phyloP scores from a whole-genome alignment of 2,888 invertebrate genomes.

The Agriopis leucophaearia region DNA sequence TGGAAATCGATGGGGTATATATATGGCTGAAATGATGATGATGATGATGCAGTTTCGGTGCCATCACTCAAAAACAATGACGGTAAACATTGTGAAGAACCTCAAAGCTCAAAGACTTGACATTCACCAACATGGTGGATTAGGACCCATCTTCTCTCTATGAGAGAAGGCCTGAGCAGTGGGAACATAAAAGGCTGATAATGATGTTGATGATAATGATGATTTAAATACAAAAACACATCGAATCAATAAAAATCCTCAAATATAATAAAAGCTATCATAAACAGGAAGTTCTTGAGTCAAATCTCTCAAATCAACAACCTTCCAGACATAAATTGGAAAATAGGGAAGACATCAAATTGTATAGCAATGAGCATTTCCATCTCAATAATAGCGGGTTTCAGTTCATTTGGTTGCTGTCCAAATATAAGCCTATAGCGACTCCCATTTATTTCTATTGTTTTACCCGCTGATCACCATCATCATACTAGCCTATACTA shows the following conservation, averaged over 20 bases:
- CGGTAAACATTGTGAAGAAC: no score
- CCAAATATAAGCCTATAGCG: background rate
- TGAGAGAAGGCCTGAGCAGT: no score
- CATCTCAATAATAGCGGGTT: conserved; percentile 71
- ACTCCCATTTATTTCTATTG: background rate
- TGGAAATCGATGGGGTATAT: no score
- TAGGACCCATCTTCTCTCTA: no score
- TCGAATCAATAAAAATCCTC: conserved; percentile 16
- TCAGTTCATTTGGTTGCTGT: conserved; percentile 64
- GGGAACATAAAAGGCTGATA: no score
- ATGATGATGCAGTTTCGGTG: no score
- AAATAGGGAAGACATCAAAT: conserved; percentile 49
- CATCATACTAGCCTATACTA: no score
- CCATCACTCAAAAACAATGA: no score
- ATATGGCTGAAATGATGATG: no score
- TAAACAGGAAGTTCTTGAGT: conserved; percentile 12
- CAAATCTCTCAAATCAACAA: conserved; percentile 40
- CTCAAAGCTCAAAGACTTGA: no score
- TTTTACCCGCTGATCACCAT: background rate
- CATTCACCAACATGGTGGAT: no score
- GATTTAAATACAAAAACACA: conserved; percentile 15
- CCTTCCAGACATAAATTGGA: conserved; percentile 25
- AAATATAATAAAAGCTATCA: conserved; percentile 33
- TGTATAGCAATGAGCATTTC: conserved; percentile 65
- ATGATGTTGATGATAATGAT: no score